Evolutionary conservation across 2,113 vertebrate species (phyloP).

Genomic region (Ovis canadensis): DNA sequence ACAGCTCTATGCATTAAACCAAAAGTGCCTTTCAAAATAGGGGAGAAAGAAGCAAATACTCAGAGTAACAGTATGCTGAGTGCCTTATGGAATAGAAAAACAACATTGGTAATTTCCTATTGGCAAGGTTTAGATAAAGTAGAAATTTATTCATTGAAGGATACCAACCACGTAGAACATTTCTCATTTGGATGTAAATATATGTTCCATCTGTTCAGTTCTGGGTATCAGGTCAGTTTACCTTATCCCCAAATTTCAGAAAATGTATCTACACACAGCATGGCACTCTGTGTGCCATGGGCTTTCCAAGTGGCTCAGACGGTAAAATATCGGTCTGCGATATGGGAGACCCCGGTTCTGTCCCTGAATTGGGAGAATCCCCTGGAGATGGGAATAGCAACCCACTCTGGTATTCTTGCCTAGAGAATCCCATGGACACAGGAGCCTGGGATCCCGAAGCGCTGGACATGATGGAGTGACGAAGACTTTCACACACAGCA

Average conservation of each 20-base stretch:
- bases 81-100: slow-evolving; percentile 45
- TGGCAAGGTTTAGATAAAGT: background rate
- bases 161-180: background rate
- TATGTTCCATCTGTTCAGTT: background rate
- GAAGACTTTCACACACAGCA: background rate
- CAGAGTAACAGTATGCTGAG: background rate
- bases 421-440: background rate
- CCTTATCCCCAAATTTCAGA: background rate
- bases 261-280: background rate
- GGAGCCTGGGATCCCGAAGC: background rate
- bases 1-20: background rate
- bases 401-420: background rate
- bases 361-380: background rate
- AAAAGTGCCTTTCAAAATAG: slow-evolving; percentile 35
- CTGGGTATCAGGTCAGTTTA: background rate
- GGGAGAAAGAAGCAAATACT: background rate
- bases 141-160: background rate
- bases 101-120: background rate
- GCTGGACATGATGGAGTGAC: background rate
- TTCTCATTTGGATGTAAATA: background rate
- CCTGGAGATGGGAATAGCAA: background rate
- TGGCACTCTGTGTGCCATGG: background rate
- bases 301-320: background rate
- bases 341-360: background rate
- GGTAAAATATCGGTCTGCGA: background rate